These are phyloP conservation scores for Hormaphis cornu DNA, from an alignment of 1,140 invertebrate genomes.

Conservation along the genomic window DNA sequence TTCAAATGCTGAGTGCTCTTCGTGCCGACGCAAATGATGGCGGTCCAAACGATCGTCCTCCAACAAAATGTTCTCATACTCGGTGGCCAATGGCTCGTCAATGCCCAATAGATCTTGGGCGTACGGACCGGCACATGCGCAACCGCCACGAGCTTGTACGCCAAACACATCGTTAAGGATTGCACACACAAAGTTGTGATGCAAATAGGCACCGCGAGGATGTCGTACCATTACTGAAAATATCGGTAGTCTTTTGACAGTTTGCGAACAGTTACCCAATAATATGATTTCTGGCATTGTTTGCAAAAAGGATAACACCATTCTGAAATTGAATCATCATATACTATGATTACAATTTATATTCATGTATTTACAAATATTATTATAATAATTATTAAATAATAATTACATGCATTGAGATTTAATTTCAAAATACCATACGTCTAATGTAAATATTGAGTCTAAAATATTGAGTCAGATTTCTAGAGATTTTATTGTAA, in stretches of 20 bases:
- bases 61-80: slow-evolving; percentile 65
- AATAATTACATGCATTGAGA: no score
- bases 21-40: slow-evolving; percentile 49
- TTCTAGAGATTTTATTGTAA: no score
- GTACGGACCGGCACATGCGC: slow-evolving; percentile 75
- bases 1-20: slow-evolving; percentile 58
- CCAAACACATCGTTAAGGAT: slow-evolving; percentile 87
- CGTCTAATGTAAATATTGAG: no score
- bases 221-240: slow-evolving; percentile 81
- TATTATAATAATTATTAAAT: no score
- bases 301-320: slow-evolving; percentile 61
- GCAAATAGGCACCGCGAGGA: slow-evolving; percentile 67
- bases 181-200: slow-evolving; percentile 82
- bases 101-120: slow-evolving; percentile 78
- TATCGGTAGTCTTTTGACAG: slow-evolving; percentile 61
- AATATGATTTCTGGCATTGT: slow-evolving; percentile 69
- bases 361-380: no score
- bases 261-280: slow-evolving; percentile 58
- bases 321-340: slow-evolving; percentile 48
- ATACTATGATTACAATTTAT: no score
- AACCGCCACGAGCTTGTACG: slow-evolving; percentile 77
- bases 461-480: no score
- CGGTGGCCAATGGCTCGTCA: slow-evolving; percentile 58
- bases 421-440: no score
- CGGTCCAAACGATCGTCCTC: slow-evolving; percentile 58